A percentile compares a stretch with the other conserved stretches of the same genome.
Evolutionary conservation across 1,140 invertebrate species (phyloP).

Genomic region (silkworm (Bombyx mori)): DNA sequence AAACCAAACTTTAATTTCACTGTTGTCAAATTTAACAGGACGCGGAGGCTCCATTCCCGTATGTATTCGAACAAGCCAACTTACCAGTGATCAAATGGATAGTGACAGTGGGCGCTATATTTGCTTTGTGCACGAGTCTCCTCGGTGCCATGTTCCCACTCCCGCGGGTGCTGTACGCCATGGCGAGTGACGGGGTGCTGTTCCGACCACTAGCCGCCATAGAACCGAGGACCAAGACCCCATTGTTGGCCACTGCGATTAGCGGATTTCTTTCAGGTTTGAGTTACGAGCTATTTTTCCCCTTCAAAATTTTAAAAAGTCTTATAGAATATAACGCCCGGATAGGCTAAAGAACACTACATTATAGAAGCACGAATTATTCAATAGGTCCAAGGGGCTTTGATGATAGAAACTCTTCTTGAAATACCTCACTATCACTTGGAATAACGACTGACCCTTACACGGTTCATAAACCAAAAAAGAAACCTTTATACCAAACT

Average conservation of each 20-base stretch:
- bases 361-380: too few relatives aligned
- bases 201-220: constrained; percentile 82
- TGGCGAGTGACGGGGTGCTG: constrained; percentile 90
- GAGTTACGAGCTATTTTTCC: too few relatives aligned
- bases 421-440: too few relatives aligned
- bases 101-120: constrained; percentile 89
- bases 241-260: constrained; percentile 84
- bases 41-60: constrained; percentile 85
- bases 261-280: constrained; percentile 79
- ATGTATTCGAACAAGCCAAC: constrained; percentile 82
- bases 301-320: too few relatives aligned
- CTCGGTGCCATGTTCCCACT: constrained; percentile 93
- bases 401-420: too few relatives aligned
- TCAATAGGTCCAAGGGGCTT: too few relatives aligned
- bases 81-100: constrained; percentile 86
- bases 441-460: too few relatives aligned
- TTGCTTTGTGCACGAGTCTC: constrained; percentile 83
- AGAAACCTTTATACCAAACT: background rate
- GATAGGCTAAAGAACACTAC: background rate
- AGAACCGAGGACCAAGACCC: constrained; percentile 83
- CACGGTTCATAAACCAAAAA: too few relatives aligned
- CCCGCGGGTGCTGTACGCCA: constrained; percentile 90
- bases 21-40: constrained; percentile 68
- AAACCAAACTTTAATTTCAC: background rate
- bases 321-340: too few relatives aligned